phyloP scores from a whole-genome alignment of 2,113 vertebrate genomes.

The Leucoraja erinaceus region DNA sequence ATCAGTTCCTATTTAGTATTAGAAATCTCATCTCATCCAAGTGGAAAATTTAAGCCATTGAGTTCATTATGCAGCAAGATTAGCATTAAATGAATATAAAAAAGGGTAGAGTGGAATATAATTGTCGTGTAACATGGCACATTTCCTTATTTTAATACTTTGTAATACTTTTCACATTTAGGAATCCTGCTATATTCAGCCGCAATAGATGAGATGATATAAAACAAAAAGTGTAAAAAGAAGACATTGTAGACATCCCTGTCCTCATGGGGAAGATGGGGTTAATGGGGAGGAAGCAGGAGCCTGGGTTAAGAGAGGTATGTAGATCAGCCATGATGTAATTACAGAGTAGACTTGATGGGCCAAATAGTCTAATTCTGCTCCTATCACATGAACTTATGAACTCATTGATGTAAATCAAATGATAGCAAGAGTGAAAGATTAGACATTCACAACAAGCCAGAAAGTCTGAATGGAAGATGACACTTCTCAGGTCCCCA shows the following conservation, averaged over 20 bases:
- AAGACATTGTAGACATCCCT: not conserved
- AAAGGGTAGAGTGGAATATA: not conserved
- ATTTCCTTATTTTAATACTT: too few relatives aligned
- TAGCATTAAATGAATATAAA: conserved; percentile 9
- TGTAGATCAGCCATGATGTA: too few relatives aligned
- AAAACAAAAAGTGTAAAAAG: not conserved
- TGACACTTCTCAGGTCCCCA: not conserved
- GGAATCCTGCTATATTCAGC: not conserved
- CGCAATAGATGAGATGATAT: not conserved
- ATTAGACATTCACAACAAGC: not conserved
- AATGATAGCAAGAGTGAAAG: not conserved
- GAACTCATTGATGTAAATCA: not conserved
- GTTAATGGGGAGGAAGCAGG: too few relatives aligned
- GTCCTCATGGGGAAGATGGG: not conserved
- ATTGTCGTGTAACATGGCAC: not conserved
- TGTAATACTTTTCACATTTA: not conserved
- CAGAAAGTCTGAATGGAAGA: not conserved
- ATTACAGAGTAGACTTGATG: too few relatives aligned
- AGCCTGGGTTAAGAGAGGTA: too few relatives aligned
- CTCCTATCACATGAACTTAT: too few relatives aligned
- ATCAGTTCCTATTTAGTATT: not conserved
- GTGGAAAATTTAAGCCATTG: conserved; percentile 10
- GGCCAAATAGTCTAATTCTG: too few relatives aligned
- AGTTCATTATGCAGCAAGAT: not conserved
- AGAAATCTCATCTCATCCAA: not conserved